Conservation (phyloP, 2,113 vertebrate species). For the Nerophis ophidion region DNA sequence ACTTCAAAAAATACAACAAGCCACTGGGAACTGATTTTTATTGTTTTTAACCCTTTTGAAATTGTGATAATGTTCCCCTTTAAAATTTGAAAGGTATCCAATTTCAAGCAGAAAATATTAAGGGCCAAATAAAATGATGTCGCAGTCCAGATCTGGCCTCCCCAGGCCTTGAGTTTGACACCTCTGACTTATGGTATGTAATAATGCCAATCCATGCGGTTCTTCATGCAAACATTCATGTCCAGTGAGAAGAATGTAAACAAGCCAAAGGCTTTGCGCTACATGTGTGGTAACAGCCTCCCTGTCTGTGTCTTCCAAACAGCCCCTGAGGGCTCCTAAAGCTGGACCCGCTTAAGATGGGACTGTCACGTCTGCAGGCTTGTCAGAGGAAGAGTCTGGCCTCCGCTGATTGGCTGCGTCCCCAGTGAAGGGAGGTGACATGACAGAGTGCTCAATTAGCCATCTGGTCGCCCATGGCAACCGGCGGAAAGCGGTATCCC, state of each 20-base stretch:
- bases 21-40: no score
- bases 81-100: no score
- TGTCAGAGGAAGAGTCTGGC: constrained; percentile 39
- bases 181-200: not conserved
- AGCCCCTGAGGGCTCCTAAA: constrained; percentile 42
- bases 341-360: constrained; percentile 53
- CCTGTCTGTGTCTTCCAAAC: constrained; percentile 38
- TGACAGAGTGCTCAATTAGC: constrained; percentile 69
- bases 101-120: no score
- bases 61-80: no score
- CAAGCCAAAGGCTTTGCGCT: constrained; percentile 39
- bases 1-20: no score
- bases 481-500: constrained; percentile 40
- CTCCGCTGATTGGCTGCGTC: constrained; percentile 56
- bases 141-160: no score
- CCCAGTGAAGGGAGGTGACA: constrained; percentile 58
- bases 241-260: constrained; percentile 44
- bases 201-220: constrained; percentile 28
- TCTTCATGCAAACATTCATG: not conserved
- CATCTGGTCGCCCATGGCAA: constrained; percentile 63
- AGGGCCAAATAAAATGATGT: no score
- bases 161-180: no score
- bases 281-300: constrained; percentile 46
- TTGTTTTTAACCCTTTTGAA: no score
- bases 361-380: constrained; percentile 50